Evolutionary conservation across 2,888 invertebrate genomes (phyloP), one percentile per base, ranked within the genome.

Genomic region (Matsumyia berberina): DNA sequence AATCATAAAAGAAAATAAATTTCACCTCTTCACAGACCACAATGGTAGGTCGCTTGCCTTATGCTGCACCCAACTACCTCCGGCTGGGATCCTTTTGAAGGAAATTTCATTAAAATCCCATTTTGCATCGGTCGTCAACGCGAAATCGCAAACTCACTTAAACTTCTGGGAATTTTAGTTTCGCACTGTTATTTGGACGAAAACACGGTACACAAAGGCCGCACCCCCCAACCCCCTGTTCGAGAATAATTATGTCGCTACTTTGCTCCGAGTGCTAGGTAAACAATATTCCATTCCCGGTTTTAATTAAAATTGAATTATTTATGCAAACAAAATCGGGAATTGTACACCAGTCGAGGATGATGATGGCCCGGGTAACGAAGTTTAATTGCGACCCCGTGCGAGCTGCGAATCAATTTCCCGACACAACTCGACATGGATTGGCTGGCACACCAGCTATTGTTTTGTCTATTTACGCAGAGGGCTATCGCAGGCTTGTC

Each of bases 291-390:
- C 79, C 79, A 70, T 85, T 85, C 79, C 80, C 74, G 69, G 85
- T 85, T 85, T 85, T 85, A 85, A 85, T 85, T 85, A 80, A 85
- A 85, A 85, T 80, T 85, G 85, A 85, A 85, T 85, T 85, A 85
- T 85, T 85, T 85, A 85, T 85, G 80, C 85, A 85, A 85, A 85
- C 80, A 85, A 85, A 85, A 85, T 85, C 85, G 85, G 74, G 46
- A 85, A 85, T 79, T 53, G 79, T 85, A 74, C 60, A 39, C 17
- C 51, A 17, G 66, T 55, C 51, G 31, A 46, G 67, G 49, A 19
- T 42, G 17, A 33, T 19, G 62, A 46, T 12, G 39, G 17, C 60
- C 60, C 15, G 60, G 64, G 57, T 79, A 79, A 76, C 85, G 58
- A 70, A 85, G 85, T 85, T 85, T 85, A 85, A 80, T 80, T 85